Evolutionary conservation across 2,113 vertebrate species (phyloP).

Genomic region (Callithrix jacchus): DNA sequence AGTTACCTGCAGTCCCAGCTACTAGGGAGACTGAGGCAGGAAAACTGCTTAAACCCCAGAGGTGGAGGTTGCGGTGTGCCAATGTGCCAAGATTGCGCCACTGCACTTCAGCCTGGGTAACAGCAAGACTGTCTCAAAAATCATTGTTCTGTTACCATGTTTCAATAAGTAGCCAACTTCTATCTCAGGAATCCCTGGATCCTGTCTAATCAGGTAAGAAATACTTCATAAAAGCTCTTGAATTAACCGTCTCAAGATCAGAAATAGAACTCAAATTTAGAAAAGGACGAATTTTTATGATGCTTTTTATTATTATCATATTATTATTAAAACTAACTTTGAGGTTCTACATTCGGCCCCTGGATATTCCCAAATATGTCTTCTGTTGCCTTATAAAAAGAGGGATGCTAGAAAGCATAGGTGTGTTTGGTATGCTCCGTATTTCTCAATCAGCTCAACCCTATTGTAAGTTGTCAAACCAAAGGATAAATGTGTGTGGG

Average conservation of each 20-base stretch:
- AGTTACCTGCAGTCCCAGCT: too few relatives aligned
- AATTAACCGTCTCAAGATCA: conserved; percentile 9
- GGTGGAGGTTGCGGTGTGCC: too few relatives aligned
- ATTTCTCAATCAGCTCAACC: background rate
- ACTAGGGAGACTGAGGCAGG: too few relatives aligned
- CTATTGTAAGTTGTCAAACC: background rate
- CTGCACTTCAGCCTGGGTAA: too few relatives aligned
- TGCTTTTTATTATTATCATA: background rate
- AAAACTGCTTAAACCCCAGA: too few relatives aligned
- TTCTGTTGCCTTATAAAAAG: background rate
- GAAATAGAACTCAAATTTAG: background rate
- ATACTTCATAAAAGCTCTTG: background rate
- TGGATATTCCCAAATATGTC: background rate
- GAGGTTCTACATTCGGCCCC: background rate
- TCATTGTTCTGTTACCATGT: background rate
- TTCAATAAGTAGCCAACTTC: background rate
- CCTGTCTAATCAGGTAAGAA: background rate
- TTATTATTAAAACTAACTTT: conserved; percentile 5
- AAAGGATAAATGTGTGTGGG: background rate
- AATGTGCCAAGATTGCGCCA: too few relatives aligned
- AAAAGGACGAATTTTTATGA: background rate
- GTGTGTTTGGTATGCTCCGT: background rate
- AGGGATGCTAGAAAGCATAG: background rate
- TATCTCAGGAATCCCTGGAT: background rate
- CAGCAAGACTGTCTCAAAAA: background rate